These are phyloP conservation scores for Etheostoma spectabile DNA, from an alignment of 2,113 vertebrate species.

Conservation along the genomic window DNA sequence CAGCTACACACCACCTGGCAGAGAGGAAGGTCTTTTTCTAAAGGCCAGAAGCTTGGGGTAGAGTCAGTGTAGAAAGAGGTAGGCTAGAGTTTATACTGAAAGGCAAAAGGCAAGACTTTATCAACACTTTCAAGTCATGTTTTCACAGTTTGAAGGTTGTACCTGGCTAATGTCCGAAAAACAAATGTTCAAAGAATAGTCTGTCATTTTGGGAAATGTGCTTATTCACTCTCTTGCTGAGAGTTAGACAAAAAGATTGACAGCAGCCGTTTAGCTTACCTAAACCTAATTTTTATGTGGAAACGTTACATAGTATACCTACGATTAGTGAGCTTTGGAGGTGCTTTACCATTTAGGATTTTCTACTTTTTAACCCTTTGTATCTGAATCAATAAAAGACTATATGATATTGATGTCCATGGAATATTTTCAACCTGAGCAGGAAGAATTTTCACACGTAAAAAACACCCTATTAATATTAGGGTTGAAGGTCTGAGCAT, in stretches of 20 bases:
- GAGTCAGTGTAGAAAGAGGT: constrained; percentile 14
- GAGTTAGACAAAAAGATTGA: background rate
- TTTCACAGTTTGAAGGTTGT: background rate
- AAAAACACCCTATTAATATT: constrained; percentile 27
- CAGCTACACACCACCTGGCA: constrained; percentile 70
- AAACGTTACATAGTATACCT: background rate
- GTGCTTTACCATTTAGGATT: background rate
- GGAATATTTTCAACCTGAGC: constrained; percentile 27
- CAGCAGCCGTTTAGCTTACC: background rate
- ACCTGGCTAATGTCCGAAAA: background rate
- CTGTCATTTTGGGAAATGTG: background rate
- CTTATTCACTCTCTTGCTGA: background rate
- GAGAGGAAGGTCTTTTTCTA: constrained; percentile 7
- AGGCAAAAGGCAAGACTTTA: background rate
- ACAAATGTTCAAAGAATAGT: background rate
- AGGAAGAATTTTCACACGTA: constrained; percentile 8
- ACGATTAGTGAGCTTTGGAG: background rate
- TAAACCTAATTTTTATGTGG: background rate
- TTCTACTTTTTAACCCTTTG: background rate
- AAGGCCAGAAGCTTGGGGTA: constrained; percentile 31
- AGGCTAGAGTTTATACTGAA: background rate
- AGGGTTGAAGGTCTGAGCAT: constrained; percentile 68
- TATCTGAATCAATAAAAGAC: background rate
- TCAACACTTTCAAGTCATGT: background rate
- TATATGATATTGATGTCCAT: background rate